A percentile compares a stretch with the other conserved stretches of the same genome.
Conservation (phyloP, 2,888 invertebrate genomes). For the Ernsta delagoae region DNA sequence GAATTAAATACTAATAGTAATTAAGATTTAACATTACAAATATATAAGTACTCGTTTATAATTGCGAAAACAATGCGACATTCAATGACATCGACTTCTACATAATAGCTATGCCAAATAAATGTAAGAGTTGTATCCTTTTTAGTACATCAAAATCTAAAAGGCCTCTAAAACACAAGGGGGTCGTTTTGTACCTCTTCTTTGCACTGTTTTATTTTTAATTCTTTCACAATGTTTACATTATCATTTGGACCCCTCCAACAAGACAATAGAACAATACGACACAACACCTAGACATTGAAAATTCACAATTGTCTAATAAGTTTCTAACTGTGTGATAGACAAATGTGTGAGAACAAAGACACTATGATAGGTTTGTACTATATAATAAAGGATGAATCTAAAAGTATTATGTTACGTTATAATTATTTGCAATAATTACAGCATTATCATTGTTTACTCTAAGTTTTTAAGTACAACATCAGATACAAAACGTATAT, state of each 20-base stretch:
- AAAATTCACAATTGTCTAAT: constrained; percentile 47
- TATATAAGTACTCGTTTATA: constrained; percentile 50
- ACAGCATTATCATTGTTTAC: constrained; percentile 55
- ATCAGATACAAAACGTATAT: constrained; percentile 52
- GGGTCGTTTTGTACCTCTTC: constrained; percentile 15
- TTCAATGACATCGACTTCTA: constrained; percentile 25
- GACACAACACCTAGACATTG: constrained; percentile 72
- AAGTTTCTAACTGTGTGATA: not conserved
- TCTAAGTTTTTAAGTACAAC: constrained; percentile 62
- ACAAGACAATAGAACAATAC: constrained; percentile 50
- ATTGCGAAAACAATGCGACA: constrained; percentile 27
- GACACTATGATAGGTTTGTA: constrained; percentile 18
- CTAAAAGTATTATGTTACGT: constrained; percentile 13
- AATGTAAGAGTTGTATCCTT: constrained; percentile 4
- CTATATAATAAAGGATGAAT: constrained; percentile 22
- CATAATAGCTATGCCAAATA: constrained; percentile 24
- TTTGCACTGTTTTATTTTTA: constrained; percentile 7
- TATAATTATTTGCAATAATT: constrained; percentile 36
- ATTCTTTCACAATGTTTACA: not conserved
- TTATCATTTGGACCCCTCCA: constrained; percentile 33
- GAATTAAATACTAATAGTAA: constrained; percentile 51
- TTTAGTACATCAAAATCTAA: constrained; percentile 46
- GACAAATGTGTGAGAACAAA: constrained; percentile 5
- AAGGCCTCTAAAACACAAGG: constrained; percentile 14
- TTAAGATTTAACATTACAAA: constrained; percentile 52